Percentiles rank a stretch among this genome's conserved stretches.
Conservation (phyloP, 1,140 invertebrate species). For the Ericerus pela region DNA sequence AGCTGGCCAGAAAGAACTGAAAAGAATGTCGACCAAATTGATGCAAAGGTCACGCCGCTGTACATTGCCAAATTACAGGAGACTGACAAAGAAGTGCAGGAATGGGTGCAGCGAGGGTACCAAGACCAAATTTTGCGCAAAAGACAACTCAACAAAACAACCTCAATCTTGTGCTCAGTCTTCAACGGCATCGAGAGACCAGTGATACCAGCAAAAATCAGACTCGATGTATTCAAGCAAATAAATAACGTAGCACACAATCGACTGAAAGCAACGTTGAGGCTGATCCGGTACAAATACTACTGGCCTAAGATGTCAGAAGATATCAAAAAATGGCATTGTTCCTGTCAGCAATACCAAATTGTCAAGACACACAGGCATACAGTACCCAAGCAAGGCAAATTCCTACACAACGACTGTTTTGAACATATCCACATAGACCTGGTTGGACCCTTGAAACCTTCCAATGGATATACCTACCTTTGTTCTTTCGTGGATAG, state of each 20-base stretch:
- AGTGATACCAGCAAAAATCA: neutral
- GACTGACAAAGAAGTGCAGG: neutral
- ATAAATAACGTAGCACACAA: neutral
- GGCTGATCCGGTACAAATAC: neutral
- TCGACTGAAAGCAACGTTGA: neutral
- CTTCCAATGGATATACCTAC: neutral
- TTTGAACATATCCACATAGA: neutral
- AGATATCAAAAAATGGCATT: neutral
- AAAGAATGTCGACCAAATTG: neutral
- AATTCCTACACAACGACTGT: neutral
- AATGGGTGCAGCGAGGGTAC: neutral
- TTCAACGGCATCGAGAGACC: neutral
- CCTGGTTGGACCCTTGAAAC: conserved; percentile 15
- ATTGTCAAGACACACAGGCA: neutral
- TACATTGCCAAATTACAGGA: neutral
- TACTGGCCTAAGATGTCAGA: neutral
- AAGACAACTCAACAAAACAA: neutral
- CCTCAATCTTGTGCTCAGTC: neutral
- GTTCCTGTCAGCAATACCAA: neutral
- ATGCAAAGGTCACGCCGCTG: neutral
- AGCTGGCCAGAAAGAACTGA: neutral
- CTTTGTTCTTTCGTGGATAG: neutral
- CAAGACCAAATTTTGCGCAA: neutral
- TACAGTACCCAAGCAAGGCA: neutral
- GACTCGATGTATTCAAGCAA: neutral